phyloP scores from a whole-genome alignment of 2,113 vertebrate species.

The Sula dactylatra region DNA sequence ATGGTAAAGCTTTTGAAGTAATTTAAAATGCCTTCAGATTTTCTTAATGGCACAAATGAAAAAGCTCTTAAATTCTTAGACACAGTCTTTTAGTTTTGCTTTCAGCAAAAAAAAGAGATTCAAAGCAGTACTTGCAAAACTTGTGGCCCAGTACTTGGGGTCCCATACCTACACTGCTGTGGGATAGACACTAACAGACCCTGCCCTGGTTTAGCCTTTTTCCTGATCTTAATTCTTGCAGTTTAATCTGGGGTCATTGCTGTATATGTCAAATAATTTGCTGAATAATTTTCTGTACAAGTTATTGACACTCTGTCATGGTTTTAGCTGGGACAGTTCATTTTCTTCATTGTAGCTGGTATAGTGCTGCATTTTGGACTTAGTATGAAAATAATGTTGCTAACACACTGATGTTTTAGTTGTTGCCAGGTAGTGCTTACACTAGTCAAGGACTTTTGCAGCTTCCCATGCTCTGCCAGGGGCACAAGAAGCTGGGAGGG shows the following conservation, averaged over 20 bases:
- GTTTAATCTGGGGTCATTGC: neutral
- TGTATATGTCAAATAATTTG: neutral
- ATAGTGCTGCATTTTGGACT: too few relatives aligned
- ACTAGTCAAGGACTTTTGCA: too few relatives aligned
- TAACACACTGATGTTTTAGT: too few relatives aligned
- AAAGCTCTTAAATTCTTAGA: neutral
- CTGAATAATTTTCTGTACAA: neutral
- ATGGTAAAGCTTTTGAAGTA: neutral
- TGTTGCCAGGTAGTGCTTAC: too few relatives aligned
- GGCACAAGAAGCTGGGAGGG: too few relatives aligned
- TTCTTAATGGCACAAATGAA: neutral
- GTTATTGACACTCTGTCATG: neutral
- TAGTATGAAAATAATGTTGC: too few relatives aligned
- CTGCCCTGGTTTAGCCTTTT: neutral
- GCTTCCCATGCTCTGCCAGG: too few relatives aligned
- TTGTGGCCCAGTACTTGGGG: fast-evolving
- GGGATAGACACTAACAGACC: neutral
- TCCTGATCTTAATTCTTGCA: neutral
- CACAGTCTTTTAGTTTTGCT: neutral
- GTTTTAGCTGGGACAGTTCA: too few relatives aligned
- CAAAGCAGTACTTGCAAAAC: neutral
- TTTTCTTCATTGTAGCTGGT: too few relatives aligned
- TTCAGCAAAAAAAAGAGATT: neutral
- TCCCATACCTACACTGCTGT: neutral
- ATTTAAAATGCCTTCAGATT: neutral